Evolutionary conservation across 2,888 invertebrate genomes (phyloP).

Genomic region (Chalcis sispes): DNA sequence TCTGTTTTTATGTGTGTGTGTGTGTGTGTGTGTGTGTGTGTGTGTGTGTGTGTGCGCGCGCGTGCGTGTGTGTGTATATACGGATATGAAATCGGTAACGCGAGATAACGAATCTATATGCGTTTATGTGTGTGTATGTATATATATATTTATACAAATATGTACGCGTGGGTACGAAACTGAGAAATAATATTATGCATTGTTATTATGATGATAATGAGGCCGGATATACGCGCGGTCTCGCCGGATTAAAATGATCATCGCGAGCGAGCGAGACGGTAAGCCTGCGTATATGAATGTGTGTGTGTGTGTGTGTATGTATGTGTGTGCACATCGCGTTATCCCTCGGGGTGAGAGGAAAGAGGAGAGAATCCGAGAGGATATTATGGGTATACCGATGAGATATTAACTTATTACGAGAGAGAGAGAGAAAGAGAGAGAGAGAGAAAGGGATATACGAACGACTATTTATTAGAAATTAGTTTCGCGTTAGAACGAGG

Average conservation of each 20-base stretch:
- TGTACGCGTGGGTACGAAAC: too few relatives aligned
- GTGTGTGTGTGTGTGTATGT: not conserved
- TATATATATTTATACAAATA: too few relatives aligned
- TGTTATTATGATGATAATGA: constrained; percentile 41
- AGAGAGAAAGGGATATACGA: not conserved
- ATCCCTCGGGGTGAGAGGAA: not conserved
- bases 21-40: too few relatives aligned
- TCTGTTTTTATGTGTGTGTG: too few relatives aligned
- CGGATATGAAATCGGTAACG: too few relatives aligned
- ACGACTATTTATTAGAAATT: constrained; percentile 38
- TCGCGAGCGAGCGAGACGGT: not conserved
- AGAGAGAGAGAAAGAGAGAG: not conserved
- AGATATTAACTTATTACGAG: constrained; percentile 44
- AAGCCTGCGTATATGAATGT: too few relatives aligned
- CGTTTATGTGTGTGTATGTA: too few relatives aligned
- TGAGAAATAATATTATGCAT: constrained; percentile 1
- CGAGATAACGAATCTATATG: too few relatives aligned
- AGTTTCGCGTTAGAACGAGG: constrained; percentile 20
- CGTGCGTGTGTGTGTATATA: too few relatives aligned
- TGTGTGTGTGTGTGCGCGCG: too few relatives aligned
- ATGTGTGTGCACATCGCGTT: constrained; percentile 10
- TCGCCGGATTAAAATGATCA: constrained; percentile 24
- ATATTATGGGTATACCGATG: constrained; percentile 14
- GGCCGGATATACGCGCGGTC: not conserved
- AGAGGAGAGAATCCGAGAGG: not conserved